Base-by-base conservation (phyloP, 2,888 invertebrate species). In the Apantesis nais region DNA sequence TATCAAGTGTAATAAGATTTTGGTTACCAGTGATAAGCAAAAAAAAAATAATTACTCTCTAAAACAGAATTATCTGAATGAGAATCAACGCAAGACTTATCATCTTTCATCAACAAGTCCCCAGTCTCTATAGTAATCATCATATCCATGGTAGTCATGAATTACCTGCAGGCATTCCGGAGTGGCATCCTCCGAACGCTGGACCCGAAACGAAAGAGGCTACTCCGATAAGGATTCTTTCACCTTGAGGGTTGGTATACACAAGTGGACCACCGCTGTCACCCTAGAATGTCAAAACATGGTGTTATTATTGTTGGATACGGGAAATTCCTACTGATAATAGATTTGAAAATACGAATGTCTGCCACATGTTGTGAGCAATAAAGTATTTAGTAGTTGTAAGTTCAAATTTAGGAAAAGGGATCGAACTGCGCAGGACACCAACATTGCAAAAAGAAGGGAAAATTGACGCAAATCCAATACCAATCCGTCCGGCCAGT, bases 201-300 rank as follows among this genome's bases (percentile, higher is more conserved):
- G 88, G 90, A 16, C 90, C 90, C 16, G 93, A 93, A 2, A 92
- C 94, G 82, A 94, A 94, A 2, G 94, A 94, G 2, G 91, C 86
- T 2, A 94, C 86, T 1, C 94, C 94, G 16, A 95, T 75, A 7
- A 93, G 88, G 8, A 78, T 84, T 0, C 87, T 88, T 0, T 77
- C 76, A 0, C 90, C 90, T 0, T 90, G 86, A 1, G 72, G 22
- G 34, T 77, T 77, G 31, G 86, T 81, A 67, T 90, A 86, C 37
- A 92, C 90, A 31, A 95, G 78, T 0, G 94, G 94, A 31, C 94
- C 94, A n/a, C 94, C 94, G 75, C 94, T 94, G 86, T 94, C 94
- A 58, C 94, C 94, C 94, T 93, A 41, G 22, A 16, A 31, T 66
- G 19, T 66, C 37, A 66, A 67, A 62, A 63, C 0, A 63, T 3